Percentiles rank a stretch among this genome's conserved stretches.
Evolutionary conservation across 2,113 vertebrate genomes (phyloP).

Genomic region (Actinemys pallida): DNA sequence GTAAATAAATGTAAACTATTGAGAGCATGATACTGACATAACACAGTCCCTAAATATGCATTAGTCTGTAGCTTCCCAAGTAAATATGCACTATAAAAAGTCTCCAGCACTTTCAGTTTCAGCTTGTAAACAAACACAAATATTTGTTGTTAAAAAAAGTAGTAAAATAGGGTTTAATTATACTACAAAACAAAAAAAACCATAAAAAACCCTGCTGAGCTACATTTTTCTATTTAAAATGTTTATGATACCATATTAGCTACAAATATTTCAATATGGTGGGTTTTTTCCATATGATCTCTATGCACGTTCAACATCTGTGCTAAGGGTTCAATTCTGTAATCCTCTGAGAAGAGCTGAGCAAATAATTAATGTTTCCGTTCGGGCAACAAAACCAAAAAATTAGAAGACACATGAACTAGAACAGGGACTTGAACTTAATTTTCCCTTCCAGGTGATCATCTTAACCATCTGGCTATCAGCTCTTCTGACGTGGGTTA

Average conservation of each 20-base stretch:
- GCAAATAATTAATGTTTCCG: background rate
- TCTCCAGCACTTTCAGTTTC: background rate
- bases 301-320: background rate
- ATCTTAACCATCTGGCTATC: background rate
- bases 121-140: background rate
- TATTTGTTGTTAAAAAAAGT: background rate
- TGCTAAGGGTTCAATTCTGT: background rate
- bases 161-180: background rate
- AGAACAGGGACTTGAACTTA: background rate
- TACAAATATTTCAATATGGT: rapidly evolving
- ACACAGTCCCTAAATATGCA: background rate
- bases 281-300: background rate
- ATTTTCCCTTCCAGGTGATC: background rate
- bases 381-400: background rate
- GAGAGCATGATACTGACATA: background rate
- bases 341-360: background rate
- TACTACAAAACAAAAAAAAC: background rate
- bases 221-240: background rate
- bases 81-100: background rate
- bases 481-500: background rate
- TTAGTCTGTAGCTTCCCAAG: background rate
- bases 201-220: background rate
- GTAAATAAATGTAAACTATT: background rate
- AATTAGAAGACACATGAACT: background rate
- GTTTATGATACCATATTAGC: background rate